Evolutionary conservation across 2,113 vertebrate species (phyloP), one percentile per base, ranked within the genome.

Genomic region (Pomatostomus ruficeps): DNA sequence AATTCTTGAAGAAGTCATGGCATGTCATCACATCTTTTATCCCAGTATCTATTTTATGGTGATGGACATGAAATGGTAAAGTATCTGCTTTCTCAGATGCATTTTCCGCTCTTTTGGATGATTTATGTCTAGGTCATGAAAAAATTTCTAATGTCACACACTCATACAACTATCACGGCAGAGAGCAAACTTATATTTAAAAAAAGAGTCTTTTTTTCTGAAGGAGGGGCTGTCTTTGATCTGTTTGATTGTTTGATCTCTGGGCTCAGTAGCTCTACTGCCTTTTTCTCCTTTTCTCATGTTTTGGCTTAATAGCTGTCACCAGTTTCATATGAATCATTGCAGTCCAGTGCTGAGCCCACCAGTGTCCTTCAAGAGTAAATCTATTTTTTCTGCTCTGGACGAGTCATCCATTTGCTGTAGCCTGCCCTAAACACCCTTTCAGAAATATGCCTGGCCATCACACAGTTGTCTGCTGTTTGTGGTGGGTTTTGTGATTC

Each of bases 191-290:
- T 62, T 92, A 49, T 25, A 43, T 48, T n/a, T n/a, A 81, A 42
- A 63, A 49, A 38, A n/a, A 31, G 2, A 5, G 6, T 29, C 3
- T 43, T 59, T 67, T 67, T 23, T 92, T 76, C 35, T 74, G 63
- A 89, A 86, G 38, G 8, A 89, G 15, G 48, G 68, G 10, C 46
- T 91, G 29, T 49, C 33, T 86, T 83, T 86, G 76, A 62, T 83
- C 28, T 88, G 25, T 85, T 88, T 92, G 72, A 84, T 84, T 88
- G 25, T 85, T 88, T 92, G 72, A 84, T 84, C 35, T 91, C 73
- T 87, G n/a, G 22, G 25, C 40, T 93, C 36, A 76, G 49, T 58
- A 80, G 28, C 38, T 86, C 12, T 76, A 26, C 54, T 86, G 49
- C 23, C 23, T 93, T 87, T 89, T 87, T 87, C 48, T 82, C 3